A percentile compares a stretch with the other conserved stretches of the same genome.
Evolutionary conservation across 2,797 vertebrate species (phyloP).

Genomic region (Silurus aristotelis): DNA sequence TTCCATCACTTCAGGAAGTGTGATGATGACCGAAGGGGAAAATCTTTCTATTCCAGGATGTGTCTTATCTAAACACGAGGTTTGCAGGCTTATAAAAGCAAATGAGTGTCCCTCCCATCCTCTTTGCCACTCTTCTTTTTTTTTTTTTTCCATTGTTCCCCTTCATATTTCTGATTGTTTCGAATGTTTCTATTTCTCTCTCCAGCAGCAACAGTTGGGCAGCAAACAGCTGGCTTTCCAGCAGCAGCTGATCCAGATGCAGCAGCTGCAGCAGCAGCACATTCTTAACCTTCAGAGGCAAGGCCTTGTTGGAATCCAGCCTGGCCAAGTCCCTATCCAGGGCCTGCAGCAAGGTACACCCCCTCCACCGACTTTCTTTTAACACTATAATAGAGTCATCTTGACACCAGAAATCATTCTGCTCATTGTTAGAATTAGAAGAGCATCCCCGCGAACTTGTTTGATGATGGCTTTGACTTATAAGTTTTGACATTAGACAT

Average conservation of each 20-base stretch:
- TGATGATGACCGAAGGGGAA: conserved; percentile 48
- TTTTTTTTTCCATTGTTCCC: conserved; percentile 1
- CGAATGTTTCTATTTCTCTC: conserved; percentile 30
- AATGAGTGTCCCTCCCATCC: conserved; percentile 55
- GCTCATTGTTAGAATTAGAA: not conserved
- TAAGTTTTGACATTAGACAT: not conserved
- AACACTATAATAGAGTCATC: not conserved
- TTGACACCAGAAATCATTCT: not conserved
- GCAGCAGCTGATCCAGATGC: conserved; percentile 99
- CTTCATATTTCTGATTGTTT: conserved; percentile 36
- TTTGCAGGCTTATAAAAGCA: conserved; percentile 53
- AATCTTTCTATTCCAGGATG: conserved; percentile 57
- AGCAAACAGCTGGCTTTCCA: conserved; percentile 98
- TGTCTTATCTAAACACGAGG: conserved; percentile 53
- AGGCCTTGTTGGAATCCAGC: conserved; percentile 91
- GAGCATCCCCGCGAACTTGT: not conserved
- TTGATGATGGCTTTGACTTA: not conserved
- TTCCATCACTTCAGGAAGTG: conserved; percentile 49
- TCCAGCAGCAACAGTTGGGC: conserved; percentile 81
- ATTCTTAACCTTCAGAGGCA: conserved; percentile 98
- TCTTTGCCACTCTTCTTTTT: conserved; percentile 53
- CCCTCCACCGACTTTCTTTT: not conserved
- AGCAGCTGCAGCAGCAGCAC: conserved; percentile 98
- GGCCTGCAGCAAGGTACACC: conserved; percentile 91
- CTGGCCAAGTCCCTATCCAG: conserved; percentile 88